Evolutionary conservation across 1,140 invertebrate species (phyloP), one percentile per base, ranked within the genome.

Genomic region (Conus betulinus): DNA sequence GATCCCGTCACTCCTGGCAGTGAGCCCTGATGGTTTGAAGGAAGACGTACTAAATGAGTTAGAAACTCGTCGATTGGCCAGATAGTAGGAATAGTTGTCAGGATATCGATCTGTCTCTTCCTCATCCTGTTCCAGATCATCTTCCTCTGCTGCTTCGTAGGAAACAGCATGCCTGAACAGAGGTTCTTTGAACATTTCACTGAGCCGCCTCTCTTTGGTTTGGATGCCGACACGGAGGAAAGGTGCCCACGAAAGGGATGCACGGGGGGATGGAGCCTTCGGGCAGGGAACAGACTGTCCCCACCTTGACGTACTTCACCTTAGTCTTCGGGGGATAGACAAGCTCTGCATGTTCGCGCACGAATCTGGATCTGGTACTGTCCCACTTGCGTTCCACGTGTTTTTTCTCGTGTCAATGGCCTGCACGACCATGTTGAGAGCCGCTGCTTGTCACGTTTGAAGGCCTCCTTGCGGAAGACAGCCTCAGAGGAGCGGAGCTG

Each of bases 191-290:
- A 78, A 78, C 76, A 78, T 78, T 7, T 78, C 76, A 23, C 76
- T 51, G 8, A 78, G 2, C 1, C 76, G 76, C 39, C 76, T 27
- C 39, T 78, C 76, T 25, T 78, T 78, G 8, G 25, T 78, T 78
- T n/a, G 76, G 76, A 17, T 78, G 76, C 10, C 76, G 76, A 25
- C 10, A 39, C 11, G 76, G 76, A 6, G 76, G 76, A 25, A 78
- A 78, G 39, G 76, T 51, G 27, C 76, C 76, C 25, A 78, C 39
- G 76, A 78, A 78, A 78, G 76, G 76, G 27, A 78, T 78, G 76
- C 76, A 78, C 25, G 76, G 39, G 39, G 76, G 76, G 76, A 78
- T 23, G 10, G 76, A 39, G 8, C 17, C 23, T 17, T 78, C 76
- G 7, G 76, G 76, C 76, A 39, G 76, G 1, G 39, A 11, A 8